phyloP scores from a whole-genome alignment of 2,113 vertebrate species.

The Ranitomeya variabilis region DNA sequence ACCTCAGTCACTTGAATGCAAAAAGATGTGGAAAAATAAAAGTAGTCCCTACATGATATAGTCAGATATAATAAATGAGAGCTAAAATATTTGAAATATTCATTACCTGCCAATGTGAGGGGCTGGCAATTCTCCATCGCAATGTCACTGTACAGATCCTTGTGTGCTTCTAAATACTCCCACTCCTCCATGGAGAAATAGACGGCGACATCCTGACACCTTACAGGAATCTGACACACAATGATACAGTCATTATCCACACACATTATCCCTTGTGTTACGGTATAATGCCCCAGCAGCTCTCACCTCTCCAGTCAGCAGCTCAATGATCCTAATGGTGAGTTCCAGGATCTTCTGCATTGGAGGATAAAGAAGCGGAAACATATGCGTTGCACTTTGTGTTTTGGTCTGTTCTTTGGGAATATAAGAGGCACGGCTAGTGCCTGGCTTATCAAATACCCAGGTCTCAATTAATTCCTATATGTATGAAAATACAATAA shows the following conservation, averaged over 20 bases:
- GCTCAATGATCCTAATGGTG: not conserved
- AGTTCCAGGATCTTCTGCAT: not conserved
- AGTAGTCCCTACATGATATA: too few species aligned
- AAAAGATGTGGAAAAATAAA: too few species aligned
- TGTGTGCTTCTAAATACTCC: not conserved
- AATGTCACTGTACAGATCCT: constrained; percentile 2
- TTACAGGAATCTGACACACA: not conserved
- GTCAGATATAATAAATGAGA: not conserved
- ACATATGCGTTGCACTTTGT: not conserved
- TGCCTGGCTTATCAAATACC: not conserved
- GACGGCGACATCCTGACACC: not conserved
- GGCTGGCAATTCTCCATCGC: not conserved
- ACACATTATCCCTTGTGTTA: not conserved
- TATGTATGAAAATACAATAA: not conserved
- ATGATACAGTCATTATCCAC: not conserved
- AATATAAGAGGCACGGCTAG: not conserved
- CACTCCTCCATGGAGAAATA: constrained; percentile 15
- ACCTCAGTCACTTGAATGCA: too few species aligned
- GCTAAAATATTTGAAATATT: not conserved
- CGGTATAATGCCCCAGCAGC: not conserved
- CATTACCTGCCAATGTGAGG: not conserved
- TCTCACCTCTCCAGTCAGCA: not conserved
- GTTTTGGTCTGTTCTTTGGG: not conserved
- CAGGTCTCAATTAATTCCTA: not conserved
- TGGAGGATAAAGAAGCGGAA: not conserved